These are phyloP conservation scores for Microctonus hyperodae DNA, from an alignment of 2,888 invertebrate species.

Conservation along the genomic window DNA sequence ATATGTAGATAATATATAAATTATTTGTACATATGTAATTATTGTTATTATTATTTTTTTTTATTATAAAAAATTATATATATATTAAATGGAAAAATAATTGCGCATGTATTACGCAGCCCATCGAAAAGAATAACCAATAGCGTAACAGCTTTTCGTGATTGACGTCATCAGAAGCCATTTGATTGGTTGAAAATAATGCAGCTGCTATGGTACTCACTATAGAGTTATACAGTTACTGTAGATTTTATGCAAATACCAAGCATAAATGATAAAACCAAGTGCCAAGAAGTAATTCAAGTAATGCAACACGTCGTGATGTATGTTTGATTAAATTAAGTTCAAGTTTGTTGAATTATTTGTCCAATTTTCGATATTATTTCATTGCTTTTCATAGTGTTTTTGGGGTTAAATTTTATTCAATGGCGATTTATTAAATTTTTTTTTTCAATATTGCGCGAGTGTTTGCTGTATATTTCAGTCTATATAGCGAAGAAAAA, in stretches of 20 bases:
- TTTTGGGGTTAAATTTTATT: neutral
- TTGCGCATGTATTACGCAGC: constrained; percentile 26
- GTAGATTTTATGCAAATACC: constrained; percentile 28
- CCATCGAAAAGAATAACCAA: constrained; percentile 33
- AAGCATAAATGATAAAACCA: neutral
- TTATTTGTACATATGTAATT: no score
- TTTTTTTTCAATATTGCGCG: neutral
- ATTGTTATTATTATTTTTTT: no score
- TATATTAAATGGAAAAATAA: neutral
- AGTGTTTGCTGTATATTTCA: constrained; percentile 3
- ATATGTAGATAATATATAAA: no score
- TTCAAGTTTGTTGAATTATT: constrained; percentile 39
- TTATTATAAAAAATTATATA: no score
- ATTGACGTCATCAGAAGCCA: constrained; percentile 38
- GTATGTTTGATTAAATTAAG: constrained; percentile 48
- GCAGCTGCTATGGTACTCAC: no score
- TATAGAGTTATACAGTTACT: no score
- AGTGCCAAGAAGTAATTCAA: constrained; percentile 39
- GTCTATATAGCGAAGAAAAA: constrained; percentile 17
- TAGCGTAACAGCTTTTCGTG: constrained; percentile 21
- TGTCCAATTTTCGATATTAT: neutral
- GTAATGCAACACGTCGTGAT: constrained; percentile 54
- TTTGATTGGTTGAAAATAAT: constrained; percentile 33
- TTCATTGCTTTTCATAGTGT: neutral
- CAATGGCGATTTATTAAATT: neutral